Conservation (phyloP, 1,140 invertebrate genomes). For the Brachystomella parvula region DNA sequence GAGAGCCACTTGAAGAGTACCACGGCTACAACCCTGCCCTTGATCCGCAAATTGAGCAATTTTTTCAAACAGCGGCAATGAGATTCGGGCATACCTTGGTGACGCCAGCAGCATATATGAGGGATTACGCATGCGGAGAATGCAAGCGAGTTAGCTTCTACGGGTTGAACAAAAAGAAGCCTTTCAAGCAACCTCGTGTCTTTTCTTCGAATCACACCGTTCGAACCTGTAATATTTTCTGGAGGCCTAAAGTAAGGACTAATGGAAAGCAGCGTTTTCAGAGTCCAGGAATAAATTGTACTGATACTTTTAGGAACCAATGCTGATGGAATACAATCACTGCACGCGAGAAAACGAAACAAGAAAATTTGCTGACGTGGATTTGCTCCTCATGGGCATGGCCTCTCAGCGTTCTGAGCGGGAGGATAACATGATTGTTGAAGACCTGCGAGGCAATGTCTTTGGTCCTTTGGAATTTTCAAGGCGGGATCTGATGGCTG, state of each 20-base stretch:
- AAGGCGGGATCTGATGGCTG: conserved; percentile 55
- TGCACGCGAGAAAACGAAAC: neutral
- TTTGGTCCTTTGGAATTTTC: conserved; percentile 64
- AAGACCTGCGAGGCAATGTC: conserved; percentile 53
- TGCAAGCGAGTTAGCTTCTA: conserved; percentile 29
- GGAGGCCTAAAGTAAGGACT: conserved; percentile 51
- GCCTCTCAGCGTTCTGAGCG: conserved; percentile 54
- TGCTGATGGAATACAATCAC: conserved; percentile 20
- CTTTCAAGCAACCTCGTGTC: conserved; percentile 23
- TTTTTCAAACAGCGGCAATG: conserved; percentile 61
- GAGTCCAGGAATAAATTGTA: neutral
- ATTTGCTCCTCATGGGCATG: conserved; percentile 55
- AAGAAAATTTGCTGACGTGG: conserved; percentile 46
- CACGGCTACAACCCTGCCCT: conserved; percentile 51
- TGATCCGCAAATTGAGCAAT: conserved; percentile 59
- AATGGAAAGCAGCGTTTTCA: no score
- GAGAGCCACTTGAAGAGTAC: conserved; percentile 39
- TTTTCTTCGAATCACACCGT: conserved; percentile 41
- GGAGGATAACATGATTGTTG: conserved; percentile 58
- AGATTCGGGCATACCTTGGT: conserved; percentile 54
- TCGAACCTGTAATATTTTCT: conserved; percentile 59
- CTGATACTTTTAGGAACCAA: conserved; percentile 31
- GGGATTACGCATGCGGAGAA: conserved; percentile 32
- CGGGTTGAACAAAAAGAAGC: neutral
- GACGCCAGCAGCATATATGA: conserved; percentile 45